Conservation (phyloP, 2,797 vertebrate genomes). For the Coluber constrictor region DNA sequence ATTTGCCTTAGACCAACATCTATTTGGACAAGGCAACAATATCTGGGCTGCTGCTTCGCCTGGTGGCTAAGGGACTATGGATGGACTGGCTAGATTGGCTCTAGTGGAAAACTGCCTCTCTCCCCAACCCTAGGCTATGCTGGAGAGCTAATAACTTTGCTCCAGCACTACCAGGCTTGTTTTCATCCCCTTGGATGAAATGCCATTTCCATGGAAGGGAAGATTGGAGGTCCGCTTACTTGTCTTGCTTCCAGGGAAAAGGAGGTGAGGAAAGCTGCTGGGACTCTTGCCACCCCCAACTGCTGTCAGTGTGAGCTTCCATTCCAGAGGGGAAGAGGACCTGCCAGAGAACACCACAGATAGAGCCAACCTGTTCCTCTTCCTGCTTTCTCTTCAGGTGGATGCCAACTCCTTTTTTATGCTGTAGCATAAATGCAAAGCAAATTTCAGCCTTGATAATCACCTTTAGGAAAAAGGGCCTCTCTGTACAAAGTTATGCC, state of each 20-base stretch:
- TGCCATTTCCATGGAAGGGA: neutral
- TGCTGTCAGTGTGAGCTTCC: neutral
- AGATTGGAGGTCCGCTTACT: neutral
- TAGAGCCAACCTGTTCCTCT: neutral
- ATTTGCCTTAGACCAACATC: neutral
- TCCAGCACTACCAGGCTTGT: neutral
- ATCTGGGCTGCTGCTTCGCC: neutral
- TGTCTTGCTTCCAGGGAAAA: neutral
- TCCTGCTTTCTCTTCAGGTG: neutral
- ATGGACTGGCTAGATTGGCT: neutral
- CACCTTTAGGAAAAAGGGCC: neutral
- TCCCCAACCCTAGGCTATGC: neutral
- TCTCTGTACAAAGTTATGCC: neutral
- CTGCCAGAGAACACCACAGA: neutral
- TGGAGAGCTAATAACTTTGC: neutral
- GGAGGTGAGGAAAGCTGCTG: neutral
- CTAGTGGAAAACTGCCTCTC: neutral
- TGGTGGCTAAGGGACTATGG: neutral
- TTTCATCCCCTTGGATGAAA: neutral
- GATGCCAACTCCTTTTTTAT: neutral
- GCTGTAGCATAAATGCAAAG: neutral
- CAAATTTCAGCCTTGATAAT: neutral
- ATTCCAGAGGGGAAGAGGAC: neutral
- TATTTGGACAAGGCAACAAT: neutral
- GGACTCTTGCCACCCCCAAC: neutral